A percentile compares a stretch with the other conserved stretches of the same genome.
These are phyloP conservation scores for Chaetops frenatus DNA, from an alignment of 2,113 vertebrate genomes.

Conservation along the genomic window DNA sequence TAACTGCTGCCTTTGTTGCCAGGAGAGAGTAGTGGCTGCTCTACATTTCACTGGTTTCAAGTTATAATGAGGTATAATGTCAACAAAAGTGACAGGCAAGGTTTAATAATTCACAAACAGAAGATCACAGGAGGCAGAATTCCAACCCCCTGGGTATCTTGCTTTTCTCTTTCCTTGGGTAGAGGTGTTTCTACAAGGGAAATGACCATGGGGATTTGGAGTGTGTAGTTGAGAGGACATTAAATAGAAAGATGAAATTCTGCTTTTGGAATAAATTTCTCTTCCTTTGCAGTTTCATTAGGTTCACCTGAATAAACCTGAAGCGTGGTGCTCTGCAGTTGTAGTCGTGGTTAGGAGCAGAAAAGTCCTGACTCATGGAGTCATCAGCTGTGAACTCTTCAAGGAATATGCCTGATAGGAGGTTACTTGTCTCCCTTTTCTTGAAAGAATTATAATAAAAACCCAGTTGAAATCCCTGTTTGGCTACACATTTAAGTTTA, in stretches of 20 bases:
- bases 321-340: not conserved
- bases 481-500: not conserved
- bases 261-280: not conserved
- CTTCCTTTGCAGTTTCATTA: not conserved
- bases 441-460: not conserved
- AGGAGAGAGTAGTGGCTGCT: not conserved
- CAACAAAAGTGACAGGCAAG: not conserved
- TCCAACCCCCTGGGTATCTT: not conserved
- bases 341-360: not conserved
- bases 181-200: not conserved
- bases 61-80: rapidly evolving
- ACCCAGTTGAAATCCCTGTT: not conserved
- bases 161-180: not conserved
- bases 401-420: not conserved
- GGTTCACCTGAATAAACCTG: not conserved
- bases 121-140: not conserved
- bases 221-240: not conserved
- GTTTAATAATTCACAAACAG: not conserved
- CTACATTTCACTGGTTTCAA: not conserved
- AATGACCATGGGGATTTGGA: not conserved
- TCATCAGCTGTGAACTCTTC: not conserved
- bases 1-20: not conserved
- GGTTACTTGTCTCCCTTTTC: not conserved
- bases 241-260: not conserved
- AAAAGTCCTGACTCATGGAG: not conserved